phyloP scores from a whole-genome alignment of 2,113 vertebrate species.

The Mustela nigripes region DNA sequence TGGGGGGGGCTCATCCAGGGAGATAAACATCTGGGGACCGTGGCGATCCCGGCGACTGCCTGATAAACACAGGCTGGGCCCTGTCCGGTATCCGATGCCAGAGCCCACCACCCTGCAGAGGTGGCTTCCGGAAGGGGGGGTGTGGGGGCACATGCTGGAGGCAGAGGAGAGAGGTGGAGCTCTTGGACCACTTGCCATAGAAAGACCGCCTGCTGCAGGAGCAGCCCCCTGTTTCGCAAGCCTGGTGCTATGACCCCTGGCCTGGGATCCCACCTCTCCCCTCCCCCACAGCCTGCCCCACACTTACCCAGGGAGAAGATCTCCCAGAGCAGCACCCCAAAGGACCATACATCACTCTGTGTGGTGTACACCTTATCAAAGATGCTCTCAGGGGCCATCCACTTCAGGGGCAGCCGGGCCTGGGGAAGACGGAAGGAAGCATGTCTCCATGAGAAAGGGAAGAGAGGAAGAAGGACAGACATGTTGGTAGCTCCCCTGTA shows the following conservation, averaged over 20 bases:
- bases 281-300: background rate
- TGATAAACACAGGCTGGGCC: background rate
- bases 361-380: constrained; percentile 99
- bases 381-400: constrained; percentile 99
- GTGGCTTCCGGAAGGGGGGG: background rate
- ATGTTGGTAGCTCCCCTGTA: background rate
- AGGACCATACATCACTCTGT: constrained; percentile 99
- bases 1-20: background rate
- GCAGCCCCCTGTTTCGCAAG: background rate
- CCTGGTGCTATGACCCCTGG: too few species aligned
- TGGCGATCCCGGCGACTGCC: background rate
- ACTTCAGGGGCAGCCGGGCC: constrained; percentile 98
- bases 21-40: background rate
- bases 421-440: constrained; percentile 69
- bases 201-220: background rate
- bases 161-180: too few species aligned
- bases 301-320: constrained; percentile 97
- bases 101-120: too few species aligned
- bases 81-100: background rate
- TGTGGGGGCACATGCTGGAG: background rate
- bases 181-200: background rate
- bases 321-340: constrained; percentile 99
- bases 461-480: background rate
- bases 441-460: background rate
- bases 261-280: background rate